Evolutionary conservation across 1,140 invertebrate genomes (phyloP).

Genomic region (Brachionus paranguensis): DNA sequence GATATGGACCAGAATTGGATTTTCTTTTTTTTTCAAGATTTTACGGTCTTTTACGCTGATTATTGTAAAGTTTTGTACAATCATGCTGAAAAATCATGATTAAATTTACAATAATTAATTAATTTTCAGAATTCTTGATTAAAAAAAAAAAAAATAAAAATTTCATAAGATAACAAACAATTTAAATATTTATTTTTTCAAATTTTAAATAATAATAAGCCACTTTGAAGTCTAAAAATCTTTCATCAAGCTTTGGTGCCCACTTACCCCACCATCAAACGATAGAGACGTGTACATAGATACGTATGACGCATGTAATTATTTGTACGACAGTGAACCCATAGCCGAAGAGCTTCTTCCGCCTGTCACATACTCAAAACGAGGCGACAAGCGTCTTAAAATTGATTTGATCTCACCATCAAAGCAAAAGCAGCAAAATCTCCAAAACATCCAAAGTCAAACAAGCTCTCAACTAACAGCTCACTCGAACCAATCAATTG

Average conservation of each 20-base stretch:
- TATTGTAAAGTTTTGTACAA: too few relatives aligned
- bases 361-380: slow-evolving; percentile 70
- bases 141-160: slow-evolving; percentile 7
- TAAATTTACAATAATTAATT: too few relatives aligned
- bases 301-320: slow-evolving; percentile 59
- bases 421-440: slow-evolving; percentile 21
- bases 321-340: slow-evolving; percentile 75
- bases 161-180: too few relatives aligned
- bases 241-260: slow-evolving; percentile 75
- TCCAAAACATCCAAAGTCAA: slow-evolving; percentile 5
- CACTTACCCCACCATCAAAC: slow-evolving; percentile 82
- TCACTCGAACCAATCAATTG: neutral
- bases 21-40: too few relatives aligned
- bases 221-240: slow-evolving; percentile 40
- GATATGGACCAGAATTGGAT: too few relatives aligned
- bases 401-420: slow-evolving; percentile 58
- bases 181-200: neutral
- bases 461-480: neutral
- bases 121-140: neutral
- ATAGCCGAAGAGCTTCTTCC: slow-evolving; percentile 78
- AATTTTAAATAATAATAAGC: neutral
- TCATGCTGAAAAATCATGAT: too few relatives aligned
- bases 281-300: slow-evolving; percentile 87
- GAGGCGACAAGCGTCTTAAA: slow-evolving; percentile 68
- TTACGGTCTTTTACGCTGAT: too few relatives aligned